A percentile compares a stretch with the other conserved stretches of the same genome.
Evolutionary conservation across 2,113 vertebrate species (phyloP).

Genomic region (Laticauda laticaudata): DNA sequence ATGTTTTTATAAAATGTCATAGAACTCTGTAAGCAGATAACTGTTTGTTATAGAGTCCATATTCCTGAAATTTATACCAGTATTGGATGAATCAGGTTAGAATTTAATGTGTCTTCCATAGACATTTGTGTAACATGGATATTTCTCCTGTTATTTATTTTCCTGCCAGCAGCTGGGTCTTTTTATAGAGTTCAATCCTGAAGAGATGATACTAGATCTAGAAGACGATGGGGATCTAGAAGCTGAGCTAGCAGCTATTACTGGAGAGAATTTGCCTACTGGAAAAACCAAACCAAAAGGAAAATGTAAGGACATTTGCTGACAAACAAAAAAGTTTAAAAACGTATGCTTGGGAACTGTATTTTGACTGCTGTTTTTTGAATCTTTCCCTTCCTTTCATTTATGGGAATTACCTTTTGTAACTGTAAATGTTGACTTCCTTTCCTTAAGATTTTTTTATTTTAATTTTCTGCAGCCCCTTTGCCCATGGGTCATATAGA

Average conservation of each 20-base stretch:
- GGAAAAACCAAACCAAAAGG: conserved; percentile 71
- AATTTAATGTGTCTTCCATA: not conserved
- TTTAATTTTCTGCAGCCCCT: conserved; percentile 72
- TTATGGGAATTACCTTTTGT: not conserved
- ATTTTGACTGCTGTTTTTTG: not conserved
- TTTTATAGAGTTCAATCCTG: conserved; percentile 84
- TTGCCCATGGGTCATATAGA: conserved; percentile 93
- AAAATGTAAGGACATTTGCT: conserved; percentile 72
- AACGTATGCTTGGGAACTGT: not conserved
- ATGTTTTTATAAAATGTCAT: not conserved
- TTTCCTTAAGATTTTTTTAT: conserved; percentile 22
- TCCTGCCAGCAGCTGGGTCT: conserved; percentile 82
- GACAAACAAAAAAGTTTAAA: not conserved
- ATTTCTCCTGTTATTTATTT: conserved; percentile 20
- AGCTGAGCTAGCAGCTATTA: conserved; percentile 89
- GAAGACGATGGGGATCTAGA: conserved; percentile 83
- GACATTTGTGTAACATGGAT: not conserved
- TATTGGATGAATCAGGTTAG: not conserved
- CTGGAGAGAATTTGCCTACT: conserved; percentile 69
- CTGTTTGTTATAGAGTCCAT: not conserved
- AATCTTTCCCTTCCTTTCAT: not conserved
- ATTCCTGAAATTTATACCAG: not conserved
- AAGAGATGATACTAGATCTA: conserved; percentile 80
- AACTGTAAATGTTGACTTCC: conserved; percentile 10
- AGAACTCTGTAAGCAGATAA: not conserved